These are phyloP conservation scores for Arbacia lixula DNA, from an alignment of 53 echinoderm and acorn worm genomes.

Conservation along the genomic window DNA sequence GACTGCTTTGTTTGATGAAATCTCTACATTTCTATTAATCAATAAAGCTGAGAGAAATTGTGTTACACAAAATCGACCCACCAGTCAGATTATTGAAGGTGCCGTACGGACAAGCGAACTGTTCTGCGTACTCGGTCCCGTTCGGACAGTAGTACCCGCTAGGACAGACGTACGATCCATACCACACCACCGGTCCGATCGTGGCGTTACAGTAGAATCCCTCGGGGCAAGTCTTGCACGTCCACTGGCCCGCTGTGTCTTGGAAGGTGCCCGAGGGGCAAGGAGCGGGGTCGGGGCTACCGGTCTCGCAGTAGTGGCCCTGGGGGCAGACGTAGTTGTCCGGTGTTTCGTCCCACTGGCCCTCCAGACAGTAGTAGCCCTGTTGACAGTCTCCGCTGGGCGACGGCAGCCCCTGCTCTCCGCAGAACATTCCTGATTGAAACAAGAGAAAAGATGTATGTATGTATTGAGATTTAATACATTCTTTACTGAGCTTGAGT, in stretches of 20 bases:
- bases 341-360: conserved; percentile 80
- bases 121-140: conserved; percentile 90
- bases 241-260: conserved; percentile 81
- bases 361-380: conserved; percentile 93
- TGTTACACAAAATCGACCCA: too few species aligned
- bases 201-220: conserved; percentile 97
- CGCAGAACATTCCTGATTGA: conserved; percentile 71
- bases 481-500: too few species aligned
- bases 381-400: conserved; percentile 77
- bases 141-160: conserved; percentile 93
- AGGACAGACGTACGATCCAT: conserved; percentile 87
- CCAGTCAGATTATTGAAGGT: conserved; percentile 97
- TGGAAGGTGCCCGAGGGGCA: conserved; percentile 96
- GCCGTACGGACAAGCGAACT: conserved; percentile 81
- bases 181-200: conserved; percentile 92
- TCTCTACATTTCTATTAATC: too few species aligned
- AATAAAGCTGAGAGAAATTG: too few species aligned
- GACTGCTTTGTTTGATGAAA: too few species aligned
- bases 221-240: conserved; percentile 84
- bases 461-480: too few species aligned
- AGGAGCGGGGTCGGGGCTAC: conserved; percentile 81
- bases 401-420: conserved; percentile 75
- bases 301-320: conserved; percentile 89
- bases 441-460: too few species aligned
- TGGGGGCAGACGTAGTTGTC: conserved; percentile 78